phyloP scores from a whole-genome alignment of 2,797 vertebrate species.

The Chlorospingus flavigularis region DNA sequence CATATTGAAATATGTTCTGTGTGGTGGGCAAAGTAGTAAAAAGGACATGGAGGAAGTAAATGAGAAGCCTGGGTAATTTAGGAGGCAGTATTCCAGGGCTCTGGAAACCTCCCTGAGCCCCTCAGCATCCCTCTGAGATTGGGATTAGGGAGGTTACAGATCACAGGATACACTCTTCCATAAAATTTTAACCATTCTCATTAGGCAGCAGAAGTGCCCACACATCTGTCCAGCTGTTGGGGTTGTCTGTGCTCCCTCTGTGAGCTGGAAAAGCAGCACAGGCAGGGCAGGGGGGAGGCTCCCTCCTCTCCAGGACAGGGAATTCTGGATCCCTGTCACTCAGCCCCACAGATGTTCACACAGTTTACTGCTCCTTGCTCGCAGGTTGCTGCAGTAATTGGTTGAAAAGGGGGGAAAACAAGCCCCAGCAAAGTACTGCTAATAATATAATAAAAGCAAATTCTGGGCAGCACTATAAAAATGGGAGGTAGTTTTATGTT shows the following conservation, averaged over 20 bases:
- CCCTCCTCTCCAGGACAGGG: background rate
- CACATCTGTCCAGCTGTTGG: slow-evolving; percentile 17
- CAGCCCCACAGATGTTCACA: background rate
- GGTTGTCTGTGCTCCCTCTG: background rate
- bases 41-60: background rate
- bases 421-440: background rate
- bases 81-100: slow-evolving; percentile 3
- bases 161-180: slow-evolving; percentile 28
- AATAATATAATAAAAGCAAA: slow-evolving; percentile 11
- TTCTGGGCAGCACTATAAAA: background rate
- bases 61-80: background rate
- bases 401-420: background rate
- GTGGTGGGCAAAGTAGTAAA: background rate
- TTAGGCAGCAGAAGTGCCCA: slow-evolving; percentile 13
- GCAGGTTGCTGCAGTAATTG: background rate
- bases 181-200: slow-evolving; percentile 43
- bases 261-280: background rate
- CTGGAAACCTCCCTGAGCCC: slow-evolving; percentile 2
- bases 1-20: background rate
- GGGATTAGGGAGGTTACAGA: background rate
- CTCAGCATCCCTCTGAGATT: background rate
- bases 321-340: background rate
- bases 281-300: background rate
- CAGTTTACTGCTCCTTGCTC: background rate
- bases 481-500: background rate